These are phyloP conservation scores for Tetragonula carbonaria DNA, from an alignment of 2,888 invertebrate genomes.

Conservation along the genomic window DNA sequence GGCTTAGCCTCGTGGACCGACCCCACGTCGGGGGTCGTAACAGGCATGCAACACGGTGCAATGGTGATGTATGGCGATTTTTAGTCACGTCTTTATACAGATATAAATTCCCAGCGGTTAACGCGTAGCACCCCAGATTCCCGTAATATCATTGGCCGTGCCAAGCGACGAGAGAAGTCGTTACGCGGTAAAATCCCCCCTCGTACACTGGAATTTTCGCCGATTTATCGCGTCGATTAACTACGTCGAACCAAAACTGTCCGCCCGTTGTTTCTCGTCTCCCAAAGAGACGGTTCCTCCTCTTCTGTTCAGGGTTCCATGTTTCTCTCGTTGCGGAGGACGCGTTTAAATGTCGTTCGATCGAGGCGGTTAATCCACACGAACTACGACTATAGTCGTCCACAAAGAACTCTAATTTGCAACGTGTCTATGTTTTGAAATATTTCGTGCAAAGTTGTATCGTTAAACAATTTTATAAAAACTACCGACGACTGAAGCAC, in stretches of 20 bases:
- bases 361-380: no score
- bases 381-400: no score
- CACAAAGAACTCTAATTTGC: no score
- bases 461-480: no score
- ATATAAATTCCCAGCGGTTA: conserved; percentile 77
- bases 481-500: no score
- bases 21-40: conserved; percentile 76
- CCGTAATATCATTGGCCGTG: conserved; percentile 54
- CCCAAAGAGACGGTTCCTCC: background rate
- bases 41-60: conserved; percentile 74
- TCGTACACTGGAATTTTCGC: conserved; percentile 7
- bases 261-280: background rate
- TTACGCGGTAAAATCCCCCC: background rate
- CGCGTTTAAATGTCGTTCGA: background rate
- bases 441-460: no score
- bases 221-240: conserved; percentile 45
- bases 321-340: background rate
- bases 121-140: conserved; percentile 75
- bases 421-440: no score
- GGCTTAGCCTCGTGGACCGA: conserved; percentile 74
- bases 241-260: background rate
- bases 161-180: conserved; percentile 31
- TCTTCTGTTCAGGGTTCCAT: no score
- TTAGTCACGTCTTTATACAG: conserved; percentile 81
- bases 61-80: conserved; percentile 78